Percentiles rank a stretch among this genome's conserved stretches.
These are phyloP conservation scores for Pristionchus mayeri DNA, from an alignment of 2,888 invertebrate genomes.

Conservation along the genomic window DNA sequence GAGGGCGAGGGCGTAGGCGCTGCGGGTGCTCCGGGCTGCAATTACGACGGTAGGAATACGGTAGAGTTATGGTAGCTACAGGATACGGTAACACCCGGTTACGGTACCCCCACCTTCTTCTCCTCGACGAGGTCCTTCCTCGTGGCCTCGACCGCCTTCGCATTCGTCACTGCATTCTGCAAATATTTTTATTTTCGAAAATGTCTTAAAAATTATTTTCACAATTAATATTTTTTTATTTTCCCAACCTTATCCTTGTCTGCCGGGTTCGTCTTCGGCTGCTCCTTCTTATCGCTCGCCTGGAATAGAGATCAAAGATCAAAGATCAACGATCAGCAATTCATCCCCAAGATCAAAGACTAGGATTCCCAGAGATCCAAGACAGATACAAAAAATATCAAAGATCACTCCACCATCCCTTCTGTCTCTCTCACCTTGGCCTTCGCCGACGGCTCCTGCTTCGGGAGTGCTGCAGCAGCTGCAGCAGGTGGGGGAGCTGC, in stretches of 20 bases:
- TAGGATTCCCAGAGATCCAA: neutral
- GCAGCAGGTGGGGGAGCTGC: neutral
- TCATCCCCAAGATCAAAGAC: neutral
- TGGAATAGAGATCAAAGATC: neutral
- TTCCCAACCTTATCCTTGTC: neutral
- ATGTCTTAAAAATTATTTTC: neutral
- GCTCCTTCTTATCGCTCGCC: constrained; percentile 2
- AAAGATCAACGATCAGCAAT: neutral
- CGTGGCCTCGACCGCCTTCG: neutral
- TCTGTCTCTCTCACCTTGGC: neutral
- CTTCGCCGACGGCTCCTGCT: no score
- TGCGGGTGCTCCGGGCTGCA: neutral
- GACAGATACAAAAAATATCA: no score
- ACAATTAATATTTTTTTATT: neutral
- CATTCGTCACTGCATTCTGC: neutral
- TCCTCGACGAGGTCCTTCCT: neutral
- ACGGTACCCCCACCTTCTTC: constrained; percentile 1
- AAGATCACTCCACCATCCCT: no score
- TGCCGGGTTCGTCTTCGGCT: constrained; percentile 26
- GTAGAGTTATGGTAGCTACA: neutral
- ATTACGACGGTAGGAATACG: neutral
- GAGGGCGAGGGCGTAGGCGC: neutral
- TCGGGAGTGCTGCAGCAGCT: neutral
- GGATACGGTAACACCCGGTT: neutral
- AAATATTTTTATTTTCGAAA: neutral